These are phyloP conservation scores for Alligator mississippiensis DNA, from an alignment of 2,113 vertebrate species.

Conservation along the genomic window DNA sequence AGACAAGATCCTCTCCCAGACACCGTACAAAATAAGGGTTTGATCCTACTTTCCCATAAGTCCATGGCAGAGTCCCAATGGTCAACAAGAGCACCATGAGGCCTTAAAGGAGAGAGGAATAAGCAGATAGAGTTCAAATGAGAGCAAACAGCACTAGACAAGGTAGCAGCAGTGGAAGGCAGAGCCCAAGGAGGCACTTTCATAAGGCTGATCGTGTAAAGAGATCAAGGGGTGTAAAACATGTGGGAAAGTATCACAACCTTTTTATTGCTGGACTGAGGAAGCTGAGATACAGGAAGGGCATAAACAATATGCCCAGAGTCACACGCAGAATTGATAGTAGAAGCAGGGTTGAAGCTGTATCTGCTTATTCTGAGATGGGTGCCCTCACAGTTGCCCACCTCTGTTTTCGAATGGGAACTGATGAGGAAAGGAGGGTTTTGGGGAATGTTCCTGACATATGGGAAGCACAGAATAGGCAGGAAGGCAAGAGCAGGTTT, in stretches of 20 bases:
- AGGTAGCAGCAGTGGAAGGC: background rate
- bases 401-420: background rate
- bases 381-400: background rate
- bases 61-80: background rate
- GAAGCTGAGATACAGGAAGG: background rate
- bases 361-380: background rate
- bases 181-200: background rate
- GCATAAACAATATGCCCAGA: background rate
- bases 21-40: background rate
- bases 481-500: background rate
- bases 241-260: fast-evolving
- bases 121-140: background rate
- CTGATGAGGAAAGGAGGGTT: background rate
- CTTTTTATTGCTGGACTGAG: background rate
- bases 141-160: background rate
- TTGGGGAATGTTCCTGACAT: background rate
- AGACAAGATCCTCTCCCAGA: background rate
- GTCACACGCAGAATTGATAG: background rate
- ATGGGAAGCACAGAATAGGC: background rate
- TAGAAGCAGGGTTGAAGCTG: background rate
- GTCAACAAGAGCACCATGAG: background rate
- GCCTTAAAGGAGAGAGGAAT: background rate
- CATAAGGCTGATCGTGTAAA: background rate
- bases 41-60: background rate
- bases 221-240: background rate